phyloP scores from a whole-genome alignment of 2,797 vertebrate genomes.

The Corythornis leucogaster region DNA sequence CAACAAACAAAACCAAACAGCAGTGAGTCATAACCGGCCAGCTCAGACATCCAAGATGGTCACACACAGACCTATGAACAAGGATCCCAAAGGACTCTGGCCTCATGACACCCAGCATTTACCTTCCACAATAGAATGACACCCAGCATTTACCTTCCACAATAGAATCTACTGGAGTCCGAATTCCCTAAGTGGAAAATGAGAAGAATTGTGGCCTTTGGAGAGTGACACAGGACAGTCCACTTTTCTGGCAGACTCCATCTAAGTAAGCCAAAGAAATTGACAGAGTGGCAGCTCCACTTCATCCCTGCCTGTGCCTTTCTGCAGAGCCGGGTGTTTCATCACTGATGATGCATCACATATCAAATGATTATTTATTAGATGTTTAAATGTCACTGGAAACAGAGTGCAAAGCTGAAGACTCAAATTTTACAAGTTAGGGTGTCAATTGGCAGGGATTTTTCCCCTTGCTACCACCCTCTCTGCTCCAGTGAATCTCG shows the following conservation, averaged over 20 bases:
- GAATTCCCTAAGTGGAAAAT: not conserved
- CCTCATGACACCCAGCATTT: not conserved
- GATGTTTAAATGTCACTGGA: not conserved
- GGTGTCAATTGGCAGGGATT: not conserved
- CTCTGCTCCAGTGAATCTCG: not conserved
- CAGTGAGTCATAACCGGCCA: not conserved
- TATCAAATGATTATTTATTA: not conserved
- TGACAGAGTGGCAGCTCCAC: not conserved
- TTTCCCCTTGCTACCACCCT: not conserved
- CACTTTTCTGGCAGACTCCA: not conserved
- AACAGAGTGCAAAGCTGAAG: not conserved
- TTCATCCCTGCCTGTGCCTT: not conserved
- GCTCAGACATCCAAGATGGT: not conserved
- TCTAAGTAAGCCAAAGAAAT: not conserved
- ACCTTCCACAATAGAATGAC: not conserved
- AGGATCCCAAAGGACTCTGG: not conserved
- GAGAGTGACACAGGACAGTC: not conserved
- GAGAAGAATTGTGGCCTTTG: not conserved
- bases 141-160: not conserved
- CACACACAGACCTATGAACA: not conserved
- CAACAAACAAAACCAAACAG: not conserved
- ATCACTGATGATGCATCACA: not conserved
- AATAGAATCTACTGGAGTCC: not conserved
- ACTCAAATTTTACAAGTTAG: not conserved
- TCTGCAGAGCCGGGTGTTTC: not conserved